Evolutionary conservation across 2,888 invertebrate genomes (phyloP).

Genomic region (Drosophila pegasa): DNA sequence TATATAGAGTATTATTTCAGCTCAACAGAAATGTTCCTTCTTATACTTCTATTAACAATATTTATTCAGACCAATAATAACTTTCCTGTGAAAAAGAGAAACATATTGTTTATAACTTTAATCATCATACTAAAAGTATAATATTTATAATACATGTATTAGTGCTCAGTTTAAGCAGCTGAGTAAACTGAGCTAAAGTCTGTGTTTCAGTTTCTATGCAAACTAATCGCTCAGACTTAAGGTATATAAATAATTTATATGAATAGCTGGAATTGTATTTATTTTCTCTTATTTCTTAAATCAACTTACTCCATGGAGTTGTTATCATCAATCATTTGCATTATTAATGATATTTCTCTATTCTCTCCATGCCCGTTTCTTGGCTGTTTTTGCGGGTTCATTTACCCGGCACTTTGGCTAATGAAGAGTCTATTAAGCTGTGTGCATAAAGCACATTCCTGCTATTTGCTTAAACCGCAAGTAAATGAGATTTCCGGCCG

Average conservation of each 20-base stretch:
- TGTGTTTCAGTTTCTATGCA: conserved; percentile 2
- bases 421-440: conserved; percentile 38
- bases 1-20: neutral
- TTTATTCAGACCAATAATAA: neutral
- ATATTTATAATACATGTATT: neutral
- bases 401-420: conserved; percentile 20
- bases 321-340: neutral
- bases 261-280: neutral
- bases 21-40: neutral
- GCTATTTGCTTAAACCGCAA: conserved; percentile 50
- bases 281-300: neutral
- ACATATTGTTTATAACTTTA: neutral
- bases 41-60: neutral
- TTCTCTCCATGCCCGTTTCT: neutral
- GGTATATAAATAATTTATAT: neutral
- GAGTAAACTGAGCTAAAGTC: neutral
- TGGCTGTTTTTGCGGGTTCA: neutral
- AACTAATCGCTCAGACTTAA: neutral
- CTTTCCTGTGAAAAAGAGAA: neutral
- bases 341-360: conserved; percentile 8
- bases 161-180: neutral
- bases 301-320: neutral
- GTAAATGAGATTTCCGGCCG: conserved; percentile 52
- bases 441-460: conserved; percentile 4
- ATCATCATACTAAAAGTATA: neutral